These are phyloP conservation scores for Monomorium pharaonis DNA, from an alignment of 1,140 invertebrate genomes.

Conservation along the genomic window DNA sequence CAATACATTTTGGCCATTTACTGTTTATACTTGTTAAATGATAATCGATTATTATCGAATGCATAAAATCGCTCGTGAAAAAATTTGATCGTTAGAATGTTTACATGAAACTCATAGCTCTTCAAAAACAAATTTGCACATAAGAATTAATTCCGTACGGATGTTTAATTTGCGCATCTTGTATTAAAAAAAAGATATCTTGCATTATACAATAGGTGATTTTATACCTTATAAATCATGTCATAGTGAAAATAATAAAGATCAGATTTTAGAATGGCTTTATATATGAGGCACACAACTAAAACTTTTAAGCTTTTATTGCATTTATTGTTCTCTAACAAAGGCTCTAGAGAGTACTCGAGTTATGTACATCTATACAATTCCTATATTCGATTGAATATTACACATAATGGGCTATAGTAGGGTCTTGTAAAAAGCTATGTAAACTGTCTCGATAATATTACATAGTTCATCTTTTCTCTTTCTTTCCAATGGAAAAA, in stretches of 20 bases:
- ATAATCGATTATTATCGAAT: slow-evolving; percentile 14
- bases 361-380: slow-evolving; percentile 70
- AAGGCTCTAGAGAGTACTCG: slow-evolving; percentile 37
- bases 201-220: slow-evolving; percentile 12
- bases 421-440: slow-evolving; percentile 62
- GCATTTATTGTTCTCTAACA: slow-evolving; percentile 1
- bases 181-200: slow-evolving; percentile 23
- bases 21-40: not conserved
- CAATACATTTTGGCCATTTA: slow-evolving; percentile 44
- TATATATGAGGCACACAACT: slow-evolving; percentile 66
- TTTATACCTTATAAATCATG: not conserved
- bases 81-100: not conserved
- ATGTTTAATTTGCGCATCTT: slow-evolving; percentile 15
- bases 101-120: not conserved
- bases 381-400: slow-evolving; percentile 50
- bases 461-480: not conserved
- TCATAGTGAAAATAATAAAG: slow-evolving; percentile 16
- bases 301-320: slow-evolving; percentile 51
- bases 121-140: slow-evolving; percentile 52
- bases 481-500: no score
- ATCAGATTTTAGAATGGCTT: not conserved
- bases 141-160: slow-evolving; percentile 28
- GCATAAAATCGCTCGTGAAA: not conserved
- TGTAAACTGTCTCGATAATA: slow-evolving; percentile 24
- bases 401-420: no score